Percentiles rank a stretch among this genome's conserved stretches.
Evolutionary conservation across 2,888 invertebrate species (phyloP).

Genomic region (Drosophila borborema): DNA sequence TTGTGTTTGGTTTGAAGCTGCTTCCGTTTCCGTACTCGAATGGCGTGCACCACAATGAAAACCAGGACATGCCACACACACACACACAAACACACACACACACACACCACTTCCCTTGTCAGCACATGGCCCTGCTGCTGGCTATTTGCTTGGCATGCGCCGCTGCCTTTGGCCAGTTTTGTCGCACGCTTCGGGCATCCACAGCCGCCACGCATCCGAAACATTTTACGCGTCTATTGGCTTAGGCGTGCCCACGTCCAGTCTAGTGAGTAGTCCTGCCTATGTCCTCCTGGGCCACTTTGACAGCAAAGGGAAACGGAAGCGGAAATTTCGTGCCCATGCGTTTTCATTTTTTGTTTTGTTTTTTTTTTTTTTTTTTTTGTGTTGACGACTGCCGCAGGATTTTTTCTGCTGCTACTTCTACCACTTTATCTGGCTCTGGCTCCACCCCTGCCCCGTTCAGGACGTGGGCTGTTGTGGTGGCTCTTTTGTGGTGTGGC

Average conservation of each 20-base stretch:
- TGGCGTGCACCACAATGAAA: slow-evolving; percentile 76
- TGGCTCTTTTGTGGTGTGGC: slow-evolving; percentile 7
- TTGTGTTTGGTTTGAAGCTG: slow-evolving; percentile 70
- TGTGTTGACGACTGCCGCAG: slow-evolving; percentile 59
- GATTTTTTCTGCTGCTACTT: neutral
- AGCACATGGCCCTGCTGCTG: slow-evolving; percentile 1
- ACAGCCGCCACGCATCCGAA: slow-evolving; percentile 54
- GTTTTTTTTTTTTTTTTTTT: slow-evolving; percentile 19
- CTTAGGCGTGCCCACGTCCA: slow-evolving; percentile 37
- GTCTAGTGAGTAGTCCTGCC: neutral
- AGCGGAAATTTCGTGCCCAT: slow-evolving; percentile 80
- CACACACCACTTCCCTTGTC: too few relatives aligned
- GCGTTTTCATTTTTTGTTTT: slow-evolving; percentile 73
- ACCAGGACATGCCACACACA: neutral
- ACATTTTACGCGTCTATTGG: slow-evolving; percentile 71
- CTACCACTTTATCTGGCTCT: neutral
- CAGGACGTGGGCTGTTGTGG: slow-evolving; percentile 42
- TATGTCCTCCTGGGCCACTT: slow-evolving; percentile 45
- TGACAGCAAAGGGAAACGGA: slow-evolving; percentile 77
- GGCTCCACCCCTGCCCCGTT: neutral
- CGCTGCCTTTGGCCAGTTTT: slow-evolving; percentile 68
- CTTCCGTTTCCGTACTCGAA: slow-evolving; percentile 79
- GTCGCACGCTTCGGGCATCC: slow-evolving; percentile 51
- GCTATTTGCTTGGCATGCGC: slow-evolving; percentile 58
- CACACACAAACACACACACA: neutral